phyloP scores from a whole-genome alignment of 1,140 invertebrate species.

The Polypedilum pembai region DNA sequence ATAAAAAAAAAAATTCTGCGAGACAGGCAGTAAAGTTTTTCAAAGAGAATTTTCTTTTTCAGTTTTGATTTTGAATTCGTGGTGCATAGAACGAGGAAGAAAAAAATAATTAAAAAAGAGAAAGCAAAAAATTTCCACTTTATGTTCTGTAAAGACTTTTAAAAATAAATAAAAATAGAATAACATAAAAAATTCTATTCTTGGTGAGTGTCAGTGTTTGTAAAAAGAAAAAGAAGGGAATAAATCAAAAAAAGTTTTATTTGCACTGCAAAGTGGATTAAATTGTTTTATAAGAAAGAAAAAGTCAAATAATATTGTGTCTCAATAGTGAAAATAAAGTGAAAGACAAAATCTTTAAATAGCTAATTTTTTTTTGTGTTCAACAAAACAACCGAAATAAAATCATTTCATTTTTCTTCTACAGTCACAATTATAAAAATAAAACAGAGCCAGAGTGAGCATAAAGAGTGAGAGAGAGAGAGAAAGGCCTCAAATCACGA shows the following conservation, averaged over 20 bases:
- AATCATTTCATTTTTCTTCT: slow-evolving; percentile 24
- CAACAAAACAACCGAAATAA: slow-evolving; percentile 27
- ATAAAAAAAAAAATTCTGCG: not conserved
- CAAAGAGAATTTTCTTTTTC: slow-evolving; percentile 16
- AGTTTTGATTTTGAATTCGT: slow-evolving; percentile 27
- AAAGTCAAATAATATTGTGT: too few species aligned
- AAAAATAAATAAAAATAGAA: slow-evolving; percentile 3
- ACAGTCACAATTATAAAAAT: slow-evolving; percentile 25
- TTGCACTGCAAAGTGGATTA: not conserved
- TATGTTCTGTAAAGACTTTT: not conserved
- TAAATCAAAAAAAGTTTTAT: not conserved
- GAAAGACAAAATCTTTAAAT: slow-evolving; percentile 28
- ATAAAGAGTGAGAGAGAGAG: slow-evolving; percentile 22
- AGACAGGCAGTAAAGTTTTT: slow-evolving; percentile 4
- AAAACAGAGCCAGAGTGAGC: slow-evolving; percentile 22
- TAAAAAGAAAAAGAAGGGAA: too few species aligned
- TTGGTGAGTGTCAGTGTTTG: not conserved
- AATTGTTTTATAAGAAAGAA: too few species aligned
- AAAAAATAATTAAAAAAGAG: not conserved
- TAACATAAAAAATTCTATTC: not conserved
- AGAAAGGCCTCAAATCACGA: not conserved
- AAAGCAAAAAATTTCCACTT: not conserved
- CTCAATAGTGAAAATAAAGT: slow-evolving; percentile 9
- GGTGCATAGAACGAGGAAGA: slow-evolving; percentile 10
- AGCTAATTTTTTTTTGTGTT: not conserved